phyloP scores from a whole-genome alignment of 1,140 invertebrate genomes.

The Drosophila ambigua region DNA sequence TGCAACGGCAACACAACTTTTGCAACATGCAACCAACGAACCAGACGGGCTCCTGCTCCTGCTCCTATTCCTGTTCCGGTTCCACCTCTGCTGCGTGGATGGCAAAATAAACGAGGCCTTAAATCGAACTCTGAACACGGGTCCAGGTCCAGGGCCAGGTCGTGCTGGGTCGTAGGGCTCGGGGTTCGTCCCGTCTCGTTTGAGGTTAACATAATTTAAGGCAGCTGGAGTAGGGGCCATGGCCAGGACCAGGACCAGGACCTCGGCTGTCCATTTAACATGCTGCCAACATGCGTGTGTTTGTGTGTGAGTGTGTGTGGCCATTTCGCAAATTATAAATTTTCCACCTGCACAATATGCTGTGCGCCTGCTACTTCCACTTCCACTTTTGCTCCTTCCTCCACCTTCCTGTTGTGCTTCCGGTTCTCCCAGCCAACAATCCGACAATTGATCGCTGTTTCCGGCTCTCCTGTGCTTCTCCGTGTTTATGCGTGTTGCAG shows the following conservation, averaged over 20 bases:
- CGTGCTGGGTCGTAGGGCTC: conserved; percentile 24
- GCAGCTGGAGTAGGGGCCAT: conserved; percentile 18
- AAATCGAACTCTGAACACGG: conserved; percentile 79
- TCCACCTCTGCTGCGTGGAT: conserved; percentile 35
- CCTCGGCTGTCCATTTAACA: conserved; percentile 75
- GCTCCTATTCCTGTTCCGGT: conserved; percentile 1
- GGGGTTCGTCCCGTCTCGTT: conserved; percentile 63
- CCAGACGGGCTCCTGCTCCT: conserved; percentile 45
- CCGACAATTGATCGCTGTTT: conserved; percentile 78
- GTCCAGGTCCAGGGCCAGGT: conserved; percentile 19
- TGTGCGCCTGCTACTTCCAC: conserved; percentile 23
- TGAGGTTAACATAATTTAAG: conserved; percentile 83
- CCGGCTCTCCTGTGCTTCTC: conserved; percentile 41
- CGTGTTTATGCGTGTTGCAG: too few relatives aligned
- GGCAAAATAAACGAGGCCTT: conserved; percentile 80
- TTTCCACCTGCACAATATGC: conserved; percentile 78
- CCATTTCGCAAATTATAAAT: conserved; percentile 81
- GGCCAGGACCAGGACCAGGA: conserved; percentile 10
- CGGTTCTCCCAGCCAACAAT: conserved; percentile 56
- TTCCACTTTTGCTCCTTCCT: not conserved
- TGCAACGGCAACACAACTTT: conserved; percentile 78
- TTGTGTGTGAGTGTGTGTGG: conserved; percentile 1
- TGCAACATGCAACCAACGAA: conserved; percentile 73
- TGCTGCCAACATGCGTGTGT: conserved; percentile 69
- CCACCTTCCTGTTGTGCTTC: conserved; percentile 62